These are phyloP conservation scores for Drosophila longiperda DNA, from an alignment of 2,888 invertebrate species.

Conservation along the genomic window DNA sequence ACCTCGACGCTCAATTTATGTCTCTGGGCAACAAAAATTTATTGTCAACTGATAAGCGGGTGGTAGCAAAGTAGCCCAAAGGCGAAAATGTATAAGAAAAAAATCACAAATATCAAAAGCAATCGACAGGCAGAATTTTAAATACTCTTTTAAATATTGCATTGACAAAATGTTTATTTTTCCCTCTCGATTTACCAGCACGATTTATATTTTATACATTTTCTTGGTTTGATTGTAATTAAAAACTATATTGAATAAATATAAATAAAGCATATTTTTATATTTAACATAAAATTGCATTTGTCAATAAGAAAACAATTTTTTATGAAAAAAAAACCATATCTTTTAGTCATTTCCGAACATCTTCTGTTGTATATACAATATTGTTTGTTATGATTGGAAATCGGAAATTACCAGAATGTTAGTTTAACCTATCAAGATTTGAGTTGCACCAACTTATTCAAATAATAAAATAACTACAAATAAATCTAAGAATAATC, in stretches of 20 bases:
- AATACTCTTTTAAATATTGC: conserved; percentile 49
- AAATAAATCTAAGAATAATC: conserved; percentile 19
- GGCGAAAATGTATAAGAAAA: conserved; percentile 48
- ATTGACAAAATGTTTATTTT: neutral
- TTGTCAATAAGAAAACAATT: neutral
- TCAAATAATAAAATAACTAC: conserved; percentile 13
- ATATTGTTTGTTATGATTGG: neutral
- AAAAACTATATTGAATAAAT: neutral
- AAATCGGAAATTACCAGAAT: neutral
- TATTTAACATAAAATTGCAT: neutral
- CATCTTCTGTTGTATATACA: neutral
- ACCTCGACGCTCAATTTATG: conserved; percentile 71
- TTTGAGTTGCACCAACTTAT: neutral
- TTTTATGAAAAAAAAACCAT: neutral
- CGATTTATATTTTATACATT: neutral
- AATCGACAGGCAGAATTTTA: conserved; percentile 16
- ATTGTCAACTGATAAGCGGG: conserved; percentile 81
- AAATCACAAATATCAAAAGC: conserved; percentile 22
- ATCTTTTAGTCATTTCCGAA: neutral
- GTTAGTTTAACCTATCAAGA: neutral
- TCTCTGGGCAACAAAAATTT: conserved; percentile 77
- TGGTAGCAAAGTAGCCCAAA: conserved; percentile 67
- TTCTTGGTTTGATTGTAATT: neutral
- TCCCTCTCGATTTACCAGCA: neutral
- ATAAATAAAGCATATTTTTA: neutral